phyloP scores from a whole-genome alignment of 2,113 vertebrate genomes.

The Blennius ocellaris region DNA sequence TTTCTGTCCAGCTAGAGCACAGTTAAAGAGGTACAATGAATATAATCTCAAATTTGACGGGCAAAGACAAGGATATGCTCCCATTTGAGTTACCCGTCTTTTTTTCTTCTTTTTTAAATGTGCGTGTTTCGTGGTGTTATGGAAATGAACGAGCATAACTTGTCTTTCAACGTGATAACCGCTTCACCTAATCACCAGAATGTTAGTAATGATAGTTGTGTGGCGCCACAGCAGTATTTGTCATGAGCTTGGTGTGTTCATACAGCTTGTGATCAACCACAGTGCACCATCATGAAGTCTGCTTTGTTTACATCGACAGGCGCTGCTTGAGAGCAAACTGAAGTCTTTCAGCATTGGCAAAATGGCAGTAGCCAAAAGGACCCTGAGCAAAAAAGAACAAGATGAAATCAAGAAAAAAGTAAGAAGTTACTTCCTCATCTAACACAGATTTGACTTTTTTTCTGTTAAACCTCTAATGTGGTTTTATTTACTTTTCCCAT shows the following conservation, averaged over 20 bases:
- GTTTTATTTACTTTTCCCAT: neutral
- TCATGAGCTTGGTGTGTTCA: neutral
- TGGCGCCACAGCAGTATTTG: neutral
- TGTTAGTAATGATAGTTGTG: neutral
- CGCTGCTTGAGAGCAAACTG: constrained; percentile 94
- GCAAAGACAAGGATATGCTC: no score
- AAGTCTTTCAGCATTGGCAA: constrained; percentile 98
- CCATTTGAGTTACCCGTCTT: no score
- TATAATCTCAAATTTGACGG: neutral
- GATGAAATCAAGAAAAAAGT: constrained; percentile 98
- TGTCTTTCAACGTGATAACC: constrained; percentile 13
- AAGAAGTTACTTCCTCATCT: constrained; percentile 26
- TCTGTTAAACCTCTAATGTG: neutral
- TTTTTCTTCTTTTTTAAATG: no score
- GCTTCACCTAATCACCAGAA: neutral
- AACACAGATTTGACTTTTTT: no score
- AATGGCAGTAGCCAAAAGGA: constrained; percentile 95
- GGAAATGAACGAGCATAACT: neutral
- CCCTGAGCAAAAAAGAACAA: constrained; percentile 97
- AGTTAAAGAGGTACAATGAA: neutral
- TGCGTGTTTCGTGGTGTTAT: neutral
- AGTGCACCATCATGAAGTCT: no score
- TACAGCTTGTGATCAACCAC: neutral
- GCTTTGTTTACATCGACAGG: constrained; percentile 79
- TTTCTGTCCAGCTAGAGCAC: neutral